A percentile compares a stretch with the other conserved stretches of the same genome.
Evolutionary conservation across 2,113 vertebrate species (phyloP).

Genomic region (Thinocorus orbignyianus): DNA sequence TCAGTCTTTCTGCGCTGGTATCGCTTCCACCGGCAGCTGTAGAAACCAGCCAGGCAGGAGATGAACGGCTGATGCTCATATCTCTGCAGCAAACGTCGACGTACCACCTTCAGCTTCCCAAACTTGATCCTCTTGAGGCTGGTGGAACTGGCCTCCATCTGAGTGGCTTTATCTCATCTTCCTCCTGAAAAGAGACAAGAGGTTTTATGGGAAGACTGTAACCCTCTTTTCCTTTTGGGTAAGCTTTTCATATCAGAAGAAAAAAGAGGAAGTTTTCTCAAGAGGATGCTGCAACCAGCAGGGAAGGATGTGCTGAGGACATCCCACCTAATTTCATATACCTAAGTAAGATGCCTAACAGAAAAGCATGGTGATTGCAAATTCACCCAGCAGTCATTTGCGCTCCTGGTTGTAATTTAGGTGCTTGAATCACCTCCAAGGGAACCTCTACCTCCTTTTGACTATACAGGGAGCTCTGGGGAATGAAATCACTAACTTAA

Average conservation of each 20-base stretch:
- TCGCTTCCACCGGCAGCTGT: constrained; percentile 88
- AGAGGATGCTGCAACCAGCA: not conserved
- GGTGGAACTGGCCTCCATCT: constrained; percentile 62
- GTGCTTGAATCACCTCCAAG: not conserved
- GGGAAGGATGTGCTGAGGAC: not conserved
- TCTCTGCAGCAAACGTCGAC: constrained; percentile 79
- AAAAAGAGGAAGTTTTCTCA: not conserved
- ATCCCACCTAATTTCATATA: not conserved
- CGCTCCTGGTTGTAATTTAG: not conserved
- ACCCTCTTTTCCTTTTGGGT: not conserved
- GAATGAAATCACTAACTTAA: not conserved
- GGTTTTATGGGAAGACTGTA: fast-evolving
- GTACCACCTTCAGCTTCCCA: constrained; percentile 86
- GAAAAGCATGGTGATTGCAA: not conserved
- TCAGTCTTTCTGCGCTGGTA: constrained; percentile 79
- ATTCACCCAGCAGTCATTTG: not conserved
- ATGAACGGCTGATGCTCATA: constrained; percentile 86
- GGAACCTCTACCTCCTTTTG: not conserved
- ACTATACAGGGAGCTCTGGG: not conserved
- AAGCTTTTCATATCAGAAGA: not conserved
- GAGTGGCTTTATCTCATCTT: constrained; percentile 69
- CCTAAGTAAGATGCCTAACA: not conserved
- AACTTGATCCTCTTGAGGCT: constrained; percentile 77
- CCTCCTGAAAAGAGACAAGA: not conserved
- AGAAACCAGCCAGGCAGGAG: constrained; percentile 86